Conservation (phyloP, 2,888 invertebrate species). For the Ectemnius cavifrons region DNA sequence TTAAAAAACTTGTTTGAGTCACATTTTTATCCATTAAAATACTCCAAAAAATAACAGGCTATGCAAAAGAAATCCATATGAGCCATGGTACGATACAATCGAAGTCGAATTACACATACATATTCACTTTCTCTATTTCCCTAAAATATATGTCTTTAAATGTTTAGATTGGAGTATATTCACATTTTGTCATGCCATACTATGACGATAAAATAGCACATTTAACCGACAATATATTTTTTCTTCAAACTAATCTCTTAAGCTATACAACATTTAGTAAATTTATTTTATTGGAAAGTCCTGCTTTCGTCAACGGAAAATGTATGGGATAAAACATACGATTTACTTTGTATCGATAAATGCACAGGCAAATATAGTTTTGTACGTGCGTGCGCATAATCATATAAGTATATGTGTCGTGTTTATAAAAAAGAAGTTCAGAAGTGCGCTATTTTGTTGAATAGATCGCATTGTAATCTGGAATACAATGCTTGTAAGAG, state of each 20-base stretch:
- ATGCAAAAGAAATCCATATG: too few relatives aligned
- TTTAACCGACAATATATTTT: constrained; percentile 1
- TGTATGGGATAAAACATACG: not conserved
- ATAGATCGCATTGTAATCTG: too few relatives aligned
- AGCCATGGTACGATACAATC: not conserved
- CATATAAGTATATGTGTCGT: too few relatives aligned
- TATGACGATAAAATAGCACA: constrained; percentile 4
- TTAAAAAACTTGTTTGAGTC: constrained; percentile 34
- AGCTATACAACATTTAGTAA: constrained; percentile 27
- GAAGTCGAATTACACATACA: constrained; percentile 14
- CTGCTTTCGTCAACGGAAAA: constrained; percentile 26
- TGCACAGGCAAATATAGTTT: constrained; percentile 5
- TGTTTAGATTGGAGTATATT: constrained; percentile 10
- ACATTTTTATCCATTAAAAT: constrained; percentile 8
- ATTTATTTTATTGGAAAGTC: constrained; percentile 31
- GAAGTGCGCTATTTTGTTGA: too few relatives aligned
- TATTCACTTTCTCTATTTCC: constrained; percentile 16
- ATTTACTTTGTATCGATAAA: not conserved
- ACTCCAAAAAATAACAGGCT: not conserved
- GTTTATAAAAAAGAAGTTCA: too few relatives aligned
- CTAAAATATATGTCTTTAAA: constrained; percentile 20
- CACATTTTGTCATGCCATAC: not conserved
- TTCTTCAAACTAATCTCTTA: not conserved
- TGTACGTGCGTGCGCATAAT: not conserved
- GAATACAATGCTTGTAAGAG: too few relatives aligned